Percentiles rank a stretch among this genome's conserved stretches.
Conservation (phyloP, 2,113 vertebrate species). For the Chionis minor region DNA sequence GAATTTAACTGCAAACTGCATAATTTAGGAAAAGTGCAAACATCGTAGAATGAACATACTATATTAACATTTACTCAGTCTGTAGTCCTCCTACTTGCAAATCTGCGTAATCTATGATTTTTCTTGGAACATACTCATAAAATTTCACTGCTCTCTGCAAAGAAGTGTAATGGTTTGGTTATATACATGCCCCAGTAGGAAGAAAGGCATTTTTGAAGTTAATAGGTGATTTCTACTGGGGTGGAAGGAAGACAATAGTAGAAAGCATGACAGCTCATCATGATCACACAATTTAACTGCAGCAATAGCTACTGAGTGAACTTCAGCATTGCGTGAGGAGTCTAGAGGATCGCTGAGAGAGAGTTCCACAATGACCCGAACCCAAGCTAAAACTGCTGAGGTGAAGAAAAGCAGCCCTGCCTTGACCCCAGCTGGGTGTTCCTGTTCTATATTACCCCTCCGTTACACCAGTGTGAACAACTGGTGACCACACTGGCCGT, state of each 20-base stretch:
- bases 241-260: neutral
- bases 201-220: neutral
- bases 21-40: neutral
- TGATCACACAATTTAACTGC: neutral
- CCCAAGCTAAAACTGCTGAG: neutral
- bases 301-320: neutral
- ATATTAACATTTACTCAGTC: neutral
- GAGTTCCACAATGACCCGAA: neutral
- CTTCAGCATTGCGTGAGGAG: no score
- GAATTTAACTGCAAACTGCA: neutral
- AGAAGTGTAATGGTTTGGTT: neutral
- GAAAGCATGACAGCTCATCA: rapidly evolving
- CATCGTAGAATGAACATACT: neutral
- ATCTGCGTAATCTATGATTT: neutral
- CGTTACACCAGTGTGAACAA: neutral
- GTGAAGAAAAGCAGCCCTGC: neutral
- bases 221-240: neutral
- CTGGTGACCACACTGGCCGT: neutral
- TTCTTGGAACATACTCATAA: rapidly evolving
- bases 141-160: neutral
- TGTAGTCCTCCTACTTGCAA: neutral
- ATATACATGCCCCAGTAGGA: neutral
- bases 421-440: neutral
- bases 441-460: neutral
- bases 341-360: neutral